Base-by-base conservation (phyloP, 2,888 invertebrate genomes). In the Hirtodrosophila cameraria region DNA sequence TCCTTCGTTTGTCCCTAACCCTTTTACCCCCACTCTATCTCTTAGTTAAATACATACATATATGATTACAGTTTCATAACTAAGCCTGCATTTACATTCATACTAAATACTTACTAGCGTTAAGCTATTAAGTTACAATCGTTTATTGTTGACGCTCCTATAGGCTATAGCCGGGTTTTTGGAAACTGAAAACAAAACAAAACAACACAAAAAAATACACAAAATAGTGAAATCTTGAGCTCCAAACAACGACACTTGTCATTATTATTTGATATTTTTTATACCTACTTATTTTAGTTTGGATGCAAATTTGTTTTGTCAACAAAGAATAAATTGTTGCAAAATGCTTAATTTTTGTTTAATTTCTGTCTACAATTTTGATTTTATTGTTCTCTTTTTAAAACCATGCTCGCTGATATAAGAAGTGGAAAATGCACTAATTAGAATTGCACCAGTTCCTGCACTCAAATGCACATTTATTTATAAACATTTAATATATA, bases 281-380 rank as follows among this genome's bases (percentile, higher is more conserved):
- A 50, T 58, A 58, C 11, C 49, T 43, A 52, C 13, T 50, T 60
- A 52, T 57, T 66, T 81, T 72, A 83, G 68, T 68, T 83, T 77
- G 87, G 75, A 73, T 71, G 68, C 85, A 66, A 67, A 59, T 54
- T 73, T 63, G 53, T 72, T 80, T 57, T 71, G 66, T 45, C 67
- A 80, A 76, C 81, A 84, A 67, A 49, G 63, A 82, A 82, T 82
- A 86, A 82, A 86, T 74, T 81, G 65, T 86, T 77, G 71, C 66
- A 65, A 81, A 77, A 67, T 62, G 53, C 59, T 52, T 50, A 46
- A 39, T 57, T 60, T 41, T 43, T 52, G 30, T 61, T 41, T 49
- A 43, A 12, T 35, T 53, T 31, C 31, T 48, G 35, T 38, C n/a
- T 30, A 4, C 1, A 11, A n/a, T 31, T 5, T n/a, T 39, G n/a